Percentiles rank a stretch among this genome's conserved stretches.
phyloP scores from a whole-genome alignment of 2,797 vertebrate species.

The Gallinago solitaria region DNA sequence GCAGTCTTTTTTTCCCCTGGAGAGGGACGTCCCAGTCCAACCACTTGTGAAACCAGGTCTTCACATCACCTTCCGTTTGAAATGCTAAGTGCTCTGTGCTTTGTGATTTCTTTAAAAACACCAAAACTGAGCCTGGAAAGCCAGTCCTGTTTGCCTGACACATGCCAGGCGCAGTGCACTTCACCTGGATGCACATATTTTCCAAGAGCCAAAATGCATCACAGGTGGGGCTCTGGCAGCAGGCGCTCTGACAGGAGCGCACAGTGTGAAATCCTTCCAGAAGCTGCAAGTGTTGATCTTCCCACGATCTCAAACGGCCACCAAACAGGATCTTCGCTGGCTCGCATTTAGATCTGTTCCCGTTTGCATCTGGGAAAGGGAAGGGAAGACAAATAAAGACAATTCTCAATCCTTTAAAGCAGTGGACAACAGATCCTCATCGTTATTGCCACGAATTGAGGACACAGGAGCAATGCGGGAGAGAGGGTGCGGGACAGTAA shows the following conservation, averaged over 20 bases:
- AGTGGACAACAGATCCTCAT: not conserved
- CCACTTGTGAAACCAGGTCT: slow-evolving; percentile 21
- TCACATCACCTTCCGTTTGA: not conserved
- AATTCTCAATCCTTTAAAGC: slow-evolving; percentile 38
- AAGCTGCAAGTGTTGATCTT: slow-evolving; percentile 66
- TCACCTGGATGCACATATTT: slow-evolving; percentile 87
- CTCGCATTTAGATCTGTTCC: slow-evolving; percentile 64
- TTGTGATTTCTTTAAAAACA: slow-evolving; percentile 72
- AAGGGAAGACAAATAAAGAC: slow-evolving; percentile 35
- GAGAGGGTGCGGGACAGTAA: not conserved
- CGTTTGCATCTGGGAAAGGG: slow-evolving; percentile 72
- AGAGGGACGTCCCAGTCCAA: slow-evolving; percentile 25
- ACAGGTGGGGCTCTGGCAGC: slow-evolving; percentile 87
- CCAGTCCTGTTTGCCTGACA: slow-evolving; percentile 76
- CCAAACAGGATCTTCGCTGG: slow-evolving; percentile 62
- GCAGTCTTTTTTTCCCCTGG: slow-evolving; percentile 20
- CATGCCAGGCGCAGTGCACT: slow-evolving; percentile 74
- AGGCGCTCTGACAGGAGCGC: slow-evolving; percentile 76
- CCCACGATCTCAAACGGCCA: slow-evolving; percentile 60
- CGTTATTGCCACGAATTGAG: not conserved
- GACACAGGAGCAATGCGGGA: accelerated
- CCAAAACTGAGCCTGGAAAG: slow-evolving; percentile 68
- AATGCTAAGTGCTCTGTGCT: slow-evolving; percentile 33
- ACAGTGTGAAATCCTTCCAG: slow-evolving; percentile 71
- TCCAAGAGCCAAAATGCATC: slow-evolving; percentile 89